These are phyloP conservation scores for Dicaeum eximium DNA, from an alignment of 2,113 vertebrate species.

Conservation along the genomic window DNA sequence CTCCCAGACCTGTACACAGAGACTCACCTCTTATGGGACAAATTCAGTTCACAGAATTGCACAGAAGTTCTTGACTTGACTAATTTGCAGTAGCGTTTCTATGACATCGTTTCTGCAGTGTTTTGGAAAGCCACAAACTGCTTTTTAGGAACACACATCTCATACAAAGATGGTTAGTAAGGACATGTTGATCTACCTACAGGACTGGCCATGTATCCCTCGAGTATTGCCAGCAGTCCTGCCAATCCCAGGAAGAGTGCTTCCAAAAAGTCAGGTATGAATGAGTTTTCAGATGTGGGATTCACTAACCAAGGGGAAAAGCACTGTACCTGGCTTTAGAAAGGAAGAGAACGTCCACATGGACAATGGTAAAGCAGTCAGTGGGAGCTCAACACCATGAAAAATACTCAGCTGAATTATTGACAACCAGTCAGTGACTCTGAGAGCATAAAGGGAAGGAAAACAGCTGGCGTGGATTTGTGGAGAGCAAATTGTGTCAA, in stretches of 20 bases:
- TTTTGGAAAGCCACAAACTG: neutral
- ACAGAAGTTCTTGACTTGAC: neutral
- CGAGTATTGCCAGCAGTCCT: rapidly evolving
- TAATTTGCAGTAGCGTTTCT: neutral
- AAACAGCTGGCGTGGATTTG: rapidly evolving
- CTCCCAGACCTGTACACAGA: rapidly evolving
- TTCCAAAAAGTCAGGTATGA: neutral
- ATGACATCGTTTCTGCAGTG: neutral
- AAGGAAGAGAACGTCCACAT: neutral
- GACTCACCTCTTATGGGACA: neutral
- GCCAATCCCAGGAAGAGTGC: neutral
- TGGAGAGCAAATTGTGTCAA: neutral
- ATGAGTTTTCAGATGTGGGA: neutral
- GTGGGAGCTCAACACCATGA: neutral
- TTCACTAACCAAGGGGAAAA: neutral
- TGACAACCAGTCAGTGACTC: neutral
- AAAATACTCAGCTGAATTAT: neutral
- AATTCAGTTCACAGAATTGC: neutral
- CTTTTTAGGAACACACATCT: neutral
- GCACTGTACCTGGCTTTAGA: neutral
- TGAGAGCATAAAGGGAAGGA: neutral
- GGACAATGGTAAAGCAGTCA: neutral
- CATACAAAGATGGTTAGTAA: neutral
- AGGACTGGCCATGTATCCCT: too few relatives aligned
- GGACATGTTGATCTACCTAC: neutral